Conservation (phyloP, 2,888 invertebrate genomes). For the Achlya flavicornis region DNA sequence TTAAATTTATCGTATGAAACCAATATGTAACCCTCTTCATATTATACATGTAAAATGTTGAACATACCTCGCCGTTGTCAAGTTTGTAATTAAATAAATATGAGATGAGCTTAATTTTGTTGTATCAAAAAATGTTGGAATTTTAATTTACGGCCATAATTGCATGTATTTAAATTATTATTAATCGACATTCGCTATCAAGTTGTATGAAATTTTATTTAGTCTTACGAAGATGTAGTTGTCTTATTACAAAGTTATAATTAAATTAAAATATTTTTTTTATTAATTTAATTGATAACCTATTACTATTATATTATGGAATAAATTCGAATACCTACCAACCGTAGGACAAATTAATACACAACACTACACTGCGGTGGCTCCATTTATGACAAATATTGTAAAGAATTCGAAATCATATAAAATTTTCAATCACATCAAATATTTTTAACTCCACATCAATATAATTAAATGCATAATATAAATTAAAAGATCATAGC, state of each 20-base stretch:
- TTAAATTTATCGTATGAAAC: slow-evolving; percentile 39
- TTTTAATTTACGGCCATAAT: slow-evolving; percentile 59
- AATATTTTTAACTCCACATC: no score
- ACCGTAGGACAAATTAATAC: no score
- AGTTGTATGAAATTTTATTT: slow-evolving; percentile 16
- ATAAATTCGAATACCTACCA: no score
- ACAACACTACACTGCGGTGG: no score
- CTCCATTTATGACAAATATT: no score
- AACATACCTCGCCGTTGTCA: slow-evolving; percentile 37
- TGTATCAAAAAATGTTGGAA: slow-evolving; percentile 42
- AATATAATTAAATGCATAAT: no score
- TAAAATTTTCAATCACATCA: no score
- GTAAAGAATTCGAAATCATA: no score
- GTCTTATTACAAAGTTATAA: background rate
- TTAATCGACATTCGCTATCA: slow-evolving; percentile 31
- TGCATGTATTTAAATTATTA: slow-evolving; percentile 57
- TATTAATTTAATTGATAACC: no score
- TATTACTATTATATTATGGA: no score
- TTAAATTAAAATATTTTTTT: no score
- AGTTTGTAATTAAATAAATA: slow-evolving; percentile 38
- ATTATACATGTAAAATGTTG: slow-evolving; percentile 27
- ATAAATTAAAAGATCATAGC: no score
- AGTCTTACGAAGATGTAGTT: background rate
- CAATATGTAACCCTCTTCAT: slow-evolving; percentile 32
- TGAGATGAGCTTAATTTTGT: slow-evolving; percentile 38